phyloP scores from a whole-genome alignment of 1,140 invertebrate genomes.

The Dendrolimus kikuchii region DNA sequence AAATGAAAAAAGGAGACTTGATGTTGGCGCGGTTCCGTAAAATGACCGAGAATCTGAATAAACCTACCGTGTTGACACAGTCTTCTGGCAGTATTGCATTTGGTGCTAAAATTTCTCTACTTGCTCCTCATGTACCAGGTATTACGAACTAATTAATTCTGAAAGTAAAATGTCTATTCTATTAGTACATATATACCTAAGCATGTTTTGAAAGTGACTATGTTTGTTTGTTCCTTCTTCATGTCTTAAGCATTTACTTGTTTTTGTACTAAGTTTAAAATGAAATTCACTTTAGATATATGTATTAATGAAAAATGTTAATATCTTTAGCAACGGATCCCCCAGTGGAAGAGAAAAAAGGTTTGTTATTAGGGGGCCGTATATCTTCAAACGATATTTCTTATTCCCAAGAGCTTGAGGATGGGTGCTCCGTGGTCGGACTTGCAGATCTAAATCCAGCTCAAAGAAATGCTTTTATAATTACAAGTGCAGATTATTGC shows the following conservation, averaged over 20 bases:
- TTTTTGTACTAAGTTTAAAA: too few species aligned
- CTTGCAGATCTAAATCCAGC: slow-evolving; percentile 28
- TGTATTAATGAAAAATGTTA: too few species aligned
- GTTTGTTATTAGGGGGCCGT: slow-evolving; percentile 49
- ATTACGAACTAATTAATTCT: slow-evolving; percentile 3
- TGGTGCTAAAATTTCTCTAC: slow-evolving; percentile 43
- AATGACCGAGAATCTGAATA: slow-evolving; percentile 53
- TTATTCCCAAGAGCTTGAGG: slow-evolving; percentile 51
- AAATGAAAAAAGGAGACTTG: slow-evolving; percentile 58
- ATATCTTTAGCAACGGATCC: slow-evolving; percentile 35
- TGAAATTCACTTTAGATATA: too few species aligned
- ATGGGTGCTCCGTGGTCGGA: slow-evolving; percentile 45
- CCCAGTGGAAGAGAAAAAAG: slow-evolving; percentile 39
- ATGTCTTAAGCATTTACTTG: too few species aligned
- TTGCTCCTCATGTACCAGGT: slow-evolving; percentile 54
- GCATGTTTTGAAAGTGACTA: too few species aligned
- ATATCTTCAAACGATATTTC: slow-evolving; percentile 51
- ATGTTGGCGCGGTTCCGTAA: slow-evolving; percentile 54
- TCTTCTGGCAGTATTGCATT: slow-evolving; percentile 45
- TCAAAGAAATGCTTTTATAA: slow-evolving; percentile 44
- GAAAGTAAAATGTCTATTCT: not conserved
- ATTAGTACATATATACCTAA: too few species aligned
- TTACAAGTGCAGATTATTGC: slow-evolving; percentile 59
- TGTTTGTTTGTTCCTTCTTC: too few species aligned
- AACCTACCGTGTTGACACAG: slow-evolving; percentile 46